Evolutionary conservation across 2,888 invertebrate species (phyloP).

Genomic region (Itoplectis maculator): DNA sequence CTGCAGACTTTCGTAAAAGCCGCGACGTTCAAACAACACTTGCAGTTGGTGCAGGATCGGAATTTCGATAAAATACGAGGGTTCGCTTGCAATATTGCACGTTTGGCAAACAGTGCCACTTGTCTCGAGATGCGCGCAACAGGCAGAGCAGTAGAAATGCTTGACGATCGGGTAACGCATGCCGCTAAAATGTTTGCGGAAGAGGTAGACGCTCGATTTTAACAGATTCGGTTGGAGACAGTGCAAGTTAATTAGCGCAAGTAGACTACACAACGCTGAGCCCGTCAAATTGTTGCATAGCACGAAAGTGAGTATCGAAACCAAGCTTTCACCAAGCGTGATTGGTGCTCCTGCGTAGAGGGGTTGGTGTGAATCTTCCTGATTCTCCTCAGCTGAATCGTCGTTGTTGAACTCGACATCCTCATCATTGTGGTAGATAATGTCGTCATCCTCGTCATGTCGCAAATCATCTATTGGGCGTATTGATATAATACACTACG

Average conservation of each 20-base stretch:
- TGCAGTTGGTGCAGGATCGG: no score
- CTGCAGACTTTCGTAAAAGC: no score
- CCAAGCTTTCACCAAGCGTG: slow-evolving; percentile 17
- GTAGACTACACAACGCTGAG: not conserved
- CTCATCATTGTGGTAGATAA: not conserved
- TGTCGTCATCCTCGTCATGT: not conserved
- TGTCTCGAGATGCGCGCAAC: no score
- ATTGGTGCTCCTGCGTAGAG: slow-evolving; percentile 27
- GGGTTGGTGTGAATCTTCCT: slow-evolving; percentile 4
- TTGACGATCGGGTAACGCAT: slow-evolving; percentile 19
- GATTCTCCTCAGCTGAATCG: not conserved
- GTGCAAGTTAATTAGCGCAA: slow-evolving; percentile 41
- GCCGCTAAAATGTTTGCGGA: slow-evolving; percentile 52
- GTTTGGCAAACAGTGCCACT: no score
- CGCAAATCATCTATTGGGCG: not conserved
- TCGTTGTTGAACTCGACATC: not conserved
- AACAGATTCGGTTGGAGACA: slow-evolving; percentile 39
- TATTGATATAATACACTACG: not conserved
- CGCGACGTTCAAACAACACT: no score
- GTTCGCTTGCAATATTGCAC: no score
- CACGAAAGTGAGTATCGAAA: slow-evolving; percentile 10
- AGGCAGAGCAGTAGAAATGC: no score
- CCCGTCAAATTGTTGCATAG: slow-evolving; percentile 19
- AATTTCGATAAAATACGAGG: no score
- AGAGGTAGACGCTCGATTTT: slow-evolving; percentile 50